These are phyloP conservation scores for Perccottus glenii DNA, from an alignment of 2,113 vertebrate genomes.

Conservation along the genomic window DNA sequence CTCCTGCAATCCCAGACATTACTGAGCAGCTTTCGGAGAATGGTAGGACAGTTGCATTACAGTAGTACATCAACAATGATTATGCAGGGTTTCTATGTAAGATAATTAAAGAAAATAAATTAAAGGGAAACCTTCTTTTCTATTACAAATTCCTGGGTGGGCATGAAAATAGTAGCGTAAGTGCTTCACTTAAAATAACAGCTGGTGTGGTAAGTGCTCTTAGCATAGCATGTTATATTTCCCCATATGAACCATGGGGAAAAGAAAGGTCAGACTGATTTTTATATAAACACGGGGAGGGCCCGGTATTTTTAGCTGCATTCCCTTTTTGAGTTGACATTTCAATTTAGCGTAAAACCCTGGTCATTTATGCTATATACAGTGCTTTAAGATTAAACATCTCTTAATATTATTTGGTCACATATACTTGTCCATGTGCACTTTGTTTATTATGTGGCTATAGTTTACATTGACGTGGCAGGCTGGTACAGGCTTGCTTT, in stretches of 20 bases:
- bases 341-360: neutral
- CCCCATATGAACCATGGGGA: slow-evolving; percentile 20
- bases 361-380: neutral
- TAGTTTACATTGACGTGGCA: neutral
- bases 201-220: slow-evolving; percentile 42
- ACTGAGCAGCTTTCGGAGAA: slow-evolving; percentile 41
- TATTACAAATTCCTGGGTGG: slow-evolving; percentile 39
- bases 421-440: neutral
- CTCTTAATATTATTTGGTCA: neutral
- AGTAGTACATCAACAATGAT: slow-evolving; percentile 4
- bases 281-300: slow-evolving; percentile 20
- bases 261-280: slow-evolving; percentile 18
- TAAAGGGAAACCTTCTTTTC: slow-evolving; percentile 35
- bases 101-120: slow-evolving; percentile 25
- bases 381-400: neutral
- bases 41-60: slow-evolving; percentile 55
- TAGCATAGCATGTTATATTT: no score
- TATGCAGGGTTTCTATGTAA: slow-evolving; percentile 17
- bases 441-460: slow-evolving; percentile 25
- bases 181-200: slow-evolving; percentile 53
- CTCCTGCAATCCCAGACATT: slow-evolving; percentile 39
- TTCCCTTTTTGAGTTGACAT: neutral
- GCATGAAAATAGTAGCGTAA: slow-evolving; percentile 52
- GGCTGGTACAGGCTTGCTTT: slow-evolving; percentile 2
- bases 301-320: slow-evolving; percentile 30